These are phyloP conservation scores for Hirtodrosophila confusa DNA, from an alignment of 2,888 invertebrate genomes.

Conservation along the genomic window DNA sequence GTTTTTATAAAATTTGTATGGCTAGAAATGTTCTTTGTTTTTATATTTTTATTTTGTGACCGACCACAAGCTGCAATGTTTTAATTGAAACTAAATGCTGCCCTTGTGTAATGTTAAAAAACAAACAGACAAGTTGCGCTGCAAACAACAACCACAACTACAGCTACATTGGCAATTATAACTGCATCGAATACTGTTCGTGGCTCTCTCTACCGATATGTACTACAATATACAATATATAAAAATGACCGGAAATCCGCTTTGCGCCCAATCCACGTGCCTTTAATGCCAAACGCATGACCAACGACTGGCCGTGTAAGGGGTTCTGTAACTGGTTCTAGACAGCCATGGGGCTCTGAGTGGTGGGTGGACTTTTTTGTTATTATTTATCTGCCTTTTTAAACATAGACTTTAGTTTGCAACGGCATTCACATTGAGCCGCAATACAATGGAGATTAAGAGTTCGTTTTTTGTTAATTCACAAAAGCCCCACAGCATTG, in stretches of 20 bases:
- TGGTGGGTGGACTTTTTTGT: constrained; percentile 34
- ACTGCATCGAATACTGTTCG: constrained; percentile 65
- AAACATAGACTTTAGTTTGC: constrained; percentile 48
- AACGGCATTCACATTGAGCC: constrained; percentile 51
- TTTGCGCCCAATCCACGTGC: constrained; percentile 68
- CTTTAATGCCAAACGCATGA: constrained; percentile 62
- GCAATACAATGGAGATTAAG: constrained; percentile 70
- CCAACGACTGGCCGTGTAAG: constrained; percentile 6
- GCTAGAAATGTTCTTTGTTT: constrained; percentile 58
- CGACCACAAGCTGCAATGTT: constrained; percentile 78
- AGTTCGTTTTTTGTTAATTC: constrained; percentile 42
- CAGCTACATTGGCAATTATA: constrained; percentile 63
- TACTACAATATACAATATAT: too few species aligned
- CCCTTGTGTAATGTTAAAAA: constrained; percentile 73
- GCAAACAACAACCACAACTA: constrained; percentile 27
- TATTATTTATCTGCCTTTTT: constrained; percentile 66
- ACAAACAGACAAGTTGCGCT: constrained; percentile 57
- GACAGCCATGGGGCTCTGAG: background rate
- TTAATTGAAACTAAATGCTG: constrained; percentile 79
- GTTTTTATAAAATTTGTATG: constrained; percentile 39
- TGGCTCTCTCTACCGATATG: constrained; percentile 11
- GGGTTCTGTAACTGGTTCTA: constrained; percentile 24
- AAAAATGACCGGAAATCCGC: constrained; percentile 71
- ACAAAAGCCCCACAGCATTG: constrained; percentile 32
- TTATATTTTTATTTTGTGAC: constrained; percentile 40